Conservation (phyloP, 2,113 vertebrate species). For the Brachionichthys hirsutus region DNA sequence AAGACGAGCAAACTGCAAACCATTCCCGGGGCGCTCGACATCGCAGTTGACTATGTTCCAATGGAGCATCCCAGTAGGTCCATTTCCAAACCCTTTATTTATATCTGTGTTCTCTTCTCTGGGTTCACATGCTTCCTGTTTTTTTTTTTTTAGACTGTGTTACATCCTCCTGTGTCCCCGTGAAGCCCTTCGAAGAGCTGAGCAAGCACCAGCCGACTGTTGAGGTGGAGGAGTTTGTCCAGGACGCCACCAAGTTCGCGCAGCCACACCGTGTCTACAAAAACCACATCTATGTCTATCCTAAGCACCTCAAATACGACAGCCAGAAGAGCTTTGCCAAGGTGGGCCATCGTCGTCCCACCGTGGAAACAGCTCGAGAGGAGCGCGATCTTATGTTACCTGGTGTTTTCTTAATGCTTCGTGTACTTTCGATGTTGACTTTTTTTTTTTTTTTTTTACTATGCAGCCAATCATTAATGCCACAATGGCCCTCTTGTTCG, state of each 20-base stretch:
- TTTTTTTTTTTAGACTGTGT: constrained; percentile 83
- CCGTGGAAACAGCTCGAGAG: neutral
- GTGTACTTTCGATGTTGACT: neutral
- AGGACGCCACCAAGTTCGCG: constrained; percentile 89
- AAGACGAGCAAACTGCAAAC: constrained; percentile 94
- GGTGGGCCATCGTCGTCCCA: constrained; percentile 69
- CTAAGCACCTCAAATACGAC: constrained; percentile 96
- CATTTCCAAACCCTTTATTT: neutral
- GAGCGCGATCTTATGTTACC: too few species aligned
- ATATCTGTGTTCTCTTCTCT: neutral
- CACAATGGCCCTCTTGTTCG: constrained; percentile 46
- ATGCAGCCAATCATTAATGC: constrained; percentile 10
- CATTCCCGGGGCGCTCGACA: constrained; percentile 90
- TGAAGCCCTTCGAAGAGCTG: constrained; percentile 90
- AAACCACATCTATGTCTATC: constrained; percentile 98
- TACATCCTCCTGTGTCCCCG: constrained; percentile 91
- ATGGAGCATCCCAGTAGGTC: constrained; percentile 93
- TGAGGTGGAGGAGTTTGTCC: constrained; percentile 94
- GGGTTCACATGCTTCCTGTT: neutral
- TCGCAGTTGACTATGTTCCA: constrained; percentile 88
- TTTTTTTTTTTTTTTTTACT: neutral
- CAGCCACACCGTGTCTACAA: constrained; percentile 91
- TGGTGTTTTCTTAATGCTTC: neutral
- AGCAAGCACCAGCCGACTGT: constrained; percentile 84
- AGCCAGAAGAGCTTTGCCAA: constrained; percentile 97